These are phyloP conservation scores for Drosophila pseudotakahashii DNA, from an alignment of 2,888 invertebrate species.

Conservation along the genomic window DNA sequence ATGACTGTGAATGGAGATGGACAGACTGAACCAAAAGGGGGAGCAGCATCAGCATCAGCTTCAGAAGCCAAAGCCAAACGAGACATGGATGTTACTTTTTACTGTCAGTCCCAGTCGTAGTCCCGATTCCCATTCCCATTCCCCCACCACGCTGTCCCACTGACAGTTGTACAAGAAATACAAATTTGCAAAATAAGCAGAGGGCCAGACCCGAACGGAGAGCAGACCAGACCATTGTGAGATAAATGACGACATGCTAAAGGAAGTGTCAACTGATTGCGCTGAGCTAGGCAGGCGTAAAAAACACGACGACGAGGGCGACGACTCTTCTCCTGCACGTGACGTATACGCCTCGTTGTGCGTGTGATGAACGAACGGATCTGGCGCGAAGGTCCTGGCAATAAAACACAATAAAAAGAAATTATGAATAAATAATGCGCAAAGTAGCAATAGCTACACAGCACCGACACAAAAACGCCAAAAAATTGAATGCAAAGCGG, in stretches of 20 bases:
- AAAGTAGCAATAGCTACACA: constrained; percentile 58
- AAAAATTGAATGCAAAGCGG: constrained; percentile 42
- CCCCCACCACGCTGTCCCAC: constrained; percentile 26
- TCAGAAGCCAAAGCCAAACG: constrained; percentile 37
- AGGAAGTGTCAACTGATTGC: constrained; percentile 79
- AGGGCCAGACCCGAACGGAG: constrained; percentile 36
- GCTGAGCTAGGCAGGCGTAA: constrained; percentile 77
- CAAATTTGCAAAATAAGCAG: constrained; percentile 78
- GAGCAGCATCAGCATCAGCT: constrained; percentile 7
- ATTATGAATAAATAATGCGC: constrained; percentile 77
- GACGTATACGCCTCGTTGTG: constrained; percentile 77
- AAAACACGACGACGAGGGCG: constrained; percentile 42
- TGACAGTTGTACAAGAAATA: constrained; percentile 80
- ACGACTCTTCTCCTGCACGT: constrained; percentile 56
- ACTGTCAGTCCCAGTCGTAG: constrained; percentile 48
- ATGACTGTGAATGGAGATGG: constrained; percentile 51
- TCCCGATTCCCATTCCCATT: background rate
- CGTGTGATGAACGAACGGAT: constrained; percentile 55
- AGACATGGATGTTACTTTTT: constrained; percentile 69
- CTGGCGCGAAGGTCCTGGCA: constrained; percentile 41
- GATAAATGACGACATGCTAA: constrained; percentile 78
- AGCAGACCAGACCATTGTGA: constrained; percentile 51
- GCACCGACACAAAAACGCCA: constrained; percentile 17
- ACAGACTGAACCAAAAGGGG: constrained; percentile 16
- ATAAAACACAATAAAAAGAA: constrained; percentile 77